Evolutionary conservation across 2,797 vertebrate genomes (phyloP).

Genomic region (Enteromius paludinosus): DNA sequence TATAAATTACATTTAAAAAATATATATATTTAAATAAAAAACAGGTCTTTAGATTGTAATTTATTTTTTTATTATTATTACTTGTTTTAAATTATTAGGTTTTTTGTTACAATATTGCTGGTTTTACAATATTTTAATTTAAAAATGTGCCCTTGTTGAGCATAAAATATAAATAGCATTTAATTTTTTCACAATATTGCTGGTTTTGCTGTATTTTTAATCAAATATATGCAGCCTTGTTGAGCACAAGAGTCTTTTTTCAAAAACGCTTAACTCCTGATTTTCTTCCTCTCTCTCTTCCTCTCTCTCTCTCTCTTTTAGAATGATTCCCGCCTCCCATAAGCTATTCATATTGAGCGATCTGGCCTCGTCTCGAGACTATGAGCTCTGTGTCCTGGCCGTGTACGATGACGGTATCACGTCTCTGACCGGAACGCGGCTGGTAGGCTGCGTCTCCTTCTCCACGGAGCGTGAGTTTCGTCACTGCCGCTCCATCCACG

Average conservation of each 20-base stretch:
- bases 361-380: slow-evolving; percentile 84
- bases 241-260: background rate
- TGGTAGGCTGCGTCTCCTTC: slow-evolving; percentile 86
- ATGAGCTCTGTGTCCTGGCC: slow-evolving; percentile 86
- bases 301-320: slow-evolving; percentile 55
- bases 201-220: background rate
- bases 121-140: background rate
- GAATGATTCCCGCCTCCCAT: slow-evolving; percentile 89
- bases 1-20: background rate
- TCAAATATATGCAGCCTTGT: background rate
- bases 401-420: slow-evolving; percentile 85
- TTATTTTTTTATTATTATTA: no score
- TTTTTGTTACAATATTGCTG: background rate
- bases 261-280: background rate
- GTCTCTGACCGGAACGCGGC: slow-evolving; percentile 80
- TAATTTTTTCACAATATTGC: no score
- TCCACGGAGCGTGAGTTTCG: slow-evolving; percentile 79
- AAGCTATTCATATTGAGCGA: slow-evolving; percentile 87
- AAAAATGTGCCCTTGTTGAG: background rate
- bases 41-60: no score
- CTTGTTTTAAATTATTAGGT: no score
- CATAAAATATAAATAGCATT: no score
- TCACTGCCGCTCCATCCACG: slow-evolving; percentile 85
- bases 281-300: background rate
- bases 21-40: background rate